Base-by-base conservation (phyloP, 2,797 vertebrate species). In the Sciurus carolinensis region DNA sequence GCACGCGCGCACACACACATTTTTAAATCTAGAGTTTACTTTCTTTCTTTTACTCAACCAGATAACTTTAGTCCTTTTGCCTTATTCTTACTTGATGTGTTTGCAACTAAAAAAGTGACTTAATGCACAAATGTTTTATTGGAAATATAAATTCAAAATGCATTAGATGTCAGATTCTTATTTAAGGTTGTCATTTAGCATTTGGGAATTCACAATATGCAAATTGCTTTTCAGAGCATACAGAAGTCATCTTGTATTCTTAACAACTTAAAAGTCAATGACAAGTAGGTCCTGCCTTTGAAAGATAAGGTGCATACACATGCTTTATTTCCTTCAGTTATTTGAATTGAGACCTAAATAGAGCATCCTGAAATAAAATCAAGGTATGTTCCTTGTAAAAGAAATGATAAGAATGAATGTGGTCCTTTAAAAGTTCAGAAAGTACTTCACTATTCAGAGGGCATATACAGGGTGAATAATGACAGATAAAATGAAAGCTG, bases 261-360 rank as follows among this genome's bases (percentile, higher is more conserved):
- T 94, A 79, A 69, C 42, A 95, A 91, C 73, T 84, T 96, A 87
- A 96, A 95, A 95, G 72, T 94, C 83, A 95, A 42, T 76, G 77
- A 85, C 94, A 96, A 95, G 62, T 79, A 94, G 44, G 77, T 62
- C 69, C 82, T 96, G 95, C 62, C 73, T 94, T 86, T 93, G 92
- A 93, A 96, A 97, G 93, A 97, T 94, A 96, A 98, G 93, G 87
- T 14, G 33, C 52, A 71, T 52, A 87, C 83, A 96, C 52, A 92
- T 59, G 92, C 90, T 97, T 87, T 95, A 94, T 95, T 97, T 95
- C 86, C 52, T 96, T 95, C 83, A 85, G 69, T 96, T 93, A 94
- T 26, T 91, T 81, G 62, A 87, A 91, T 62, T 57, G 87, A 96
- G 86, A 83, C 71, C 47, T 90, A 97, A 96, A 95, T 71, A 92